A percentile compares a stretch with the other conserved stretches of the same genome.
phyloP scores from a whole-genome alignment of 2,113 vertebrate species.

The Aldabrachelys gigantea region DNA sequence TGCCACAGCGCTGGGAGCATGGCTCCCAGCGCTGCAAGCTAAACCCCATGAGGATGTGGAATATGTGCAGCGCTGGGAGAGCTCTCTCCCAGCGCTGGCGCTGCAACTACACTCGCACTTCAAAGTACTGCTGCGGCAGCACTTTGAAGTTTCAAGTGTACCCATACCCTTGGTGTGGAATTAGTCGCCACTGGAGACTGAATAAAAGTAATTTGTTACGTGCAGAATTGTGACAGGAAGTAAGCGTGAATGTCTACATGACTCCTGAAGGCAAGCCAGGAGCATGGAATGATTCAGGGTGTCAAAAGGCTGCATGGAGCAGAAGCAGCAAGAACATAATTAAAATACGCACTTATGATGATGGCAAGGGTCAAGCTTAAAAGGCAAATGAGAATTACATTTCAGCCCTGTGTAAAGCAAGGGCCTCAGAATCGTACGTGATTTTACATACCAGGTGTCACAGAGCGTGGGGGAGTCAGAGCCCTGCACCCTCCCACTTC shows the following conservation, averaged over 20 bases:
- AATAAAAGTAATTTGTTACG: not conserved
- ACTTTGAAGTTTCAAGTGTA: too few species aligned
- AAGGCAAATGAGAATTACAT: not conserved
- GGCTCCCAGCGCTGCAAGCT: too few species aligned
- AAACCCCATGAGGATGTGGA: too few species aligned
- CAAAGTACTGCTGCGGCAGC: too few species aligned
- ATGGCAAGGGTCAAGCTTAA: not conserved
- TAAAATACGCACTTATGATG: not conserved
- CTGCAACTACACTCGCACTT: too few species aligned
- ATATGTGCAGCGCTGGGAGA: too few species aligned
- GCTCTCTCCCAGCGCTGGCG: too few species aligned
- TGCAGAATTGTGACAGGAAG: accelerated
- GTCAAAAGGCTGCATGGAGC: not conserved
- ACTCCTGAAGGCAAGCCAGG: not conserved
- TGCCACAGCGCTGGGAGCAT: too few species aligned
- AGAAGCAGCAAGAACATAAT: not conserved
- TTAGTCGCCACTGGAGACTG: not conserved
- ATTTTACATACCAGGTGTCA: not conserved
- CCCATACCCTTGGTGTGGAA: not conserved
- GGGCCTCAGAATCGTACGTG: not conserved
- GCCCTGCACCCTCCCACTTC: too few species aligned
- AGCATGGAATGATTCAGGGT: not conserved
- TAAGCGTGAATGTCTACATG: not conserved
- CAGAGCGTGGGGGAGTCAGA: too few species aligned
- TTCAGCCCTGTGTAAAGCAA: not conserved